Base-by-base conservation (phyloP, 1,140 invertebrate species). In the Tetramorium parvispinum region DNA sequence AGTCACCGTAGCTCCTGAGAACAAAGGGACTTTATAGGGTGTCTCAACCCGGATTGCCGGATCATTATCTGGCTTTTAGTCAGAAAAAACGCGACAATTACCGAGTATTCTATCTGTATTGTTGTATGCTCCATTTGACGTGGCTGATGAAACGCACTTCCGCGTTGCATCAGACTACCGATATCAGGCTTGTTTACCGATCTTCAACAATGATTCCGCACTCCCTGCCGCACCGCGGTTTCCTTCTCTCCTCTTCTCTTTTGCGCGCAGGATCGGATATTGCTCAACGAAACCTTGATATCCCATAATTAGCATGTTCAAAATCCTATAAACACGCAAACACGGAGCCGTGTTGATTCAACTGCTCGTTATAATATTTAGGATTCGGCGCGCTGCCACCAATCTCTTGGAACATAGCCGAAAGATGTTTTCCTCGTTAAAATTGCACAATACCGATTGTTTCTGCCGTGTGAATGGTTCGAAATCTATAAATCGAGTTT, bases 81-180 rank as follows among this genome's bases (percentile, higher is more conserved):
- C 27, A 16, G 51, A 59, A 87, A 87, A 85, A 82, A 49, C 40
- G 79, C 40, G 2, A 73, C 61, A 87, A 89, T 90, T 89, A 87
- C 37, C 49, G 81, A 82, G 87, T 82, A 85, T 40, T 88, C 70
- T 90, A 90, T 90, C 81, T 87, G 51, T 76, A 68, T 59, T 87
- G 46, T 16, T 55, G 61, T 24, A 77, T 78, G 59, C 76, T 90
- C 88, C 87, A 88, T 90, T 90, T 90, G 68, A 78, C 68, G 78
- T 76, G 88, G 92, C 92, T 94, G 94, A 95, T 92, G 94, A 94
- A 95, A 95, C 91, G 78, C 85, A 88, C 87, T 93, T 94, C 93
- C 92, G 92, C 85, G 89, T 95, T 95, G 94, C 94, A 93, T 94
- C 94, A 94, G 93, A 86, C 90, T 55, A 68, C 87, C 85, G 91